phyloP scores from a whole-genome alignment of 2,113 vertebrate species.

The Columba livia region DNA sequence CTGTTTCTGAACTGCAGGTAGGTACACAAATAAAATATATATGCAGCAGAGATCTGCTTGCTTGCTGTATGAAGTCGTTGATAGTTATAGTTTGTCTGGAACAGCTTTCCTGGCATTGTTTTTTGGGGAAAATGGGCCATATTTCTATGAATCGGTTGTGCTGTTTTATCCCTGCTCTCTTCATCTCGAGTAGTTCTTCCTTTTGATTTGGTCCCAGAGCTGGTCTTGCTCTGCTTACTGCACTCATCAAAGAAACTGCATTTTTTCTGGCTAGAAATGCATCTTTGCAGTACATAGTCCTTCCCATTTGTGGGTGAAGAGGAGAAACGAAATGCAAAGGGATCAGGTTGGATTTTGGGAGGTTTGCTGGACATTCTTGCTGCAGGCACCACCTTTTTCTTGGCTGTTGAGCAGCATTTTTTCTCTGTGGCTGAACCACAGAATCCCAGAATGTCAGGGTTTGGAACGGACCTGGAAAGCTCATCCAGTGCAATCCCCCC shows the following conservation, averaged over 20 bases:
- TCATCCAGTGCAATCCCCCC: too few relatives aligned
- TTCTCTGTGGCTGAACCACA: background rate
- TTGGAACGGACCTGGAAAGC: too few relatives aligned
- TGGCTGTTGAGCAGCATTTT: background rate
- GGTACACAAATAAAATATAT: rapidly evolving
- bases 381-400: background rate
- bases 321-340: background rate
- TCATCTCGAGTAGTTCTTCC: background rate
- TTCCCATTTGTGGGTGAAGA: background rate
- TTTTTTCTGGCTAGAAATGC: background rate
- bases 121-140: background rate
- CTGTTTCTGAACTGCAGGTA: background rate
- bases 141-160: background rate
- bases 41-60: background rate
- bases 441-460: too few relatives aligned
- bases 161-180: background rate
- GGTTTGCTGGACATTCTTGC: background rate
- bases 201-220: background rate
- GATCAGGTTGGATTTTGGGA: background rate
- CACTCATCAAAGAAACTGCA: rapidly evolving
- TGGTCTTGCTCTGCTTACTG: background rate
- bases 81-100: rapidly evolving
- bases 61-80: background rate
- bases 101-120: background rate
- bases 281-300: background rate